A percentile compares a stretch with the other conserved stretches of the same genome.
These are phyloP conservation scores for Microtus oregoni DNA, from an alignment of 2,113 vertebrate species.

Conservation along the genomic window DNA sequence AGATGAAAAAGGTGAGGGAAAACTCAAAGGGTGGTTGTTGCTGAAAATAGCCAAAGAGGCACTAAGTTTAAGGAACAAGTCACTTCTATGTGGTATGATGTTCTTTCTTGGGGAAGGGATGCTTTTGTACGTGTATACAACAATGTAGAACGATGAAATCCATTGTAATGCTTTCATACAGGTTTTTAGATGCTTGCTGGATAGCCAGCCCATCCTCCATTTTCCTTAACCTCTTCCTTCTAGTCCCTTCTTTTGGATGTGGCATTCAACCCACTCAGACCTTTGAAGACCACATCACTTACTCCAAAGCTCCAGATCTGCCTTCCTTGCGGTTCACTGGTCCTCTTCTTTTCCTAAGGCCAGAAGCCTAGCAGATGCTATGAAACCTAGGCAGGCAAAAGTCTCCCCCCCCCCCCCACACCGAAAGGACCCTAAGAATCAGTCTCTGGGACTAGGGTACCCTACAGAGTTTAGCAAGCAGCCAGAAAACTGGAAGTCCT, in stretches of 20 bases:
- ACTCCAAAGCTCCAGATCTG: not conserved
- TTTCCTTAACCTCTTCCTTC: not conserved
- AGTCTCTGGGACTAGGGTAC: not conserved
- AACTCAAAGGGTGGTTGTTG: not conserved
- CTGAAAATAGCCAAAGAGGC: not conserved
- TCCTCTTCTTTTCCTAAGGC: not conserved
- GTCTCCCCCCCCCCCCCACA: accelerated
- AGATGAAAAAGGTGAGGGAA: not conserved
- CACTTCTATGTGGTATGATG: not conserved
- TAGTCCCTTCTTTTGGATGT: not conserved
- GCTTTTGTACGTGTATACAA: not conserved
- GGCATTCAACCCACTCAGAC: not conserved
- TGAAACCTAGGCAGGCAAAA: too few relatives aligned
- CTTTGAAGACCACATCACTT: not conserved
- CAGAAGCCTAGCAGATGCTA: not conserved
- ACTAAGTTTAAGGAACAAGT: not conserved
- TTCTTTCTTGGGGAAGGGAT: not conserved
- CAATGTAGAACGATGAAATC: too few relatives aligned
- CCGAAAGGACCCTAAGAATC: not conserved
- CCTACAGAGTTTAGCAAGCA: not conserved
- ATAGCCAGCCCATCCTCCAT: not conserved
- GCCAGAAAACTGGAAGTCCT: not conserved
- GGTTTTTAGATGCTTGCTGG: too few relatives aligned
- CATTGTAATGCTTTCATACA: not conserved
- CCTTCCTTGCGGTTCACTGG: accelerated